A percentile compares a stretch with the other conserved stretches of the same genome.
Conservation (phyloP, 2,888 invertebrate genomes). For the Catocala fraxini region DNA sequence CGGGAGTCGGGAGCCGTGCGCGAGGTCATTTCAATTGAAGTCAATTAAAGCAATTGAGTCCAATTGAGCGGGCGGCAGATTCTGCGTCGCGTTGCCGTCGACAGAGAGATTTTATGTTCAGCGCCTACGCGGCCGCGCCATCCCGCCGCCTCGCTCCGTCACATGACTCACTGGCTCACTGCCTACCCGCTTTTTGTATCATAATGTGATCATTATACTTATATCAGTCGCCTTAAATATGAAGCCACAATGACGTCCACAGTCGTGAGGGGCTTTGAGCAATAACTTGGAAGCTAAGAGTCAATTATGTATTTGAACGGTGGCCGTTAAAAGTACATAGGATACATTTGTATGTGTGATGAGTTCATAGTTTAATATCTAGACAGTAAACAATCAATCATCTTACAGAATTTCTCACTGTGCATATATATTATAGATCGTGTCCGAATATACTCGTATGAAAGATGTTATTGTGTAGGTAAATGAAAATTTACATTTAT, state of each 20-base stretch:
- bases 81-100: slow-evolving; percentile 80
- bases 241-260: neutral
- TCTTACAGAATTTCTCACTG: no score
- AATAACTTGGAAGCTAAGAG: neutral
- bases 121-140: slow-evolving; percentile 72
- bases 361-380: no score
- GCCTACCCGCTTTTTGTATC: slow-evolving; percentile 43
- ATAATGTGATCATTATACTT: slow-evolving; percentile 8
- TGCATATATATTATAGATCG: no score
- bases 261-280: neutral
- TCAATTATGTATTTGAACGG: neutral
- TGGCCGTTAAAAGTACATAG: neutral
- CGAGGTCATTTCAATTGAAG: slow-evolving; percentile 87
- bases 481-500: no score
- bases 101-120: slow-evolving; percentile 85
- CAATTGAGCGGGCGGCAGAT: slow-evolving; percentile 86
- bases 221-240: slow-evolving; percentile 6
- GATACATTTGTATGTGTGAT: no score
- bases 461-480: no score
- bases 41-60: slow-evolving; percentile 85
- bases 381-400: no score
- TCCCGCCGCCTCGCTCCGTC: slow-evolving; percentile 50
- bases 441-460: no score
- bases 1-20: slow-evolving; percentile 81
- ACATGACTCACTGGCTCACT: slow-evolving; percentile 72